A percentile compares a stretch with the other conserved stretches of the same genome.
These are phyloP conservation scores for Hippoglossus stenolepis DNA, from an alignment of 2,113 vertebrate genomes.

Conservation along the genomic window DNA sequence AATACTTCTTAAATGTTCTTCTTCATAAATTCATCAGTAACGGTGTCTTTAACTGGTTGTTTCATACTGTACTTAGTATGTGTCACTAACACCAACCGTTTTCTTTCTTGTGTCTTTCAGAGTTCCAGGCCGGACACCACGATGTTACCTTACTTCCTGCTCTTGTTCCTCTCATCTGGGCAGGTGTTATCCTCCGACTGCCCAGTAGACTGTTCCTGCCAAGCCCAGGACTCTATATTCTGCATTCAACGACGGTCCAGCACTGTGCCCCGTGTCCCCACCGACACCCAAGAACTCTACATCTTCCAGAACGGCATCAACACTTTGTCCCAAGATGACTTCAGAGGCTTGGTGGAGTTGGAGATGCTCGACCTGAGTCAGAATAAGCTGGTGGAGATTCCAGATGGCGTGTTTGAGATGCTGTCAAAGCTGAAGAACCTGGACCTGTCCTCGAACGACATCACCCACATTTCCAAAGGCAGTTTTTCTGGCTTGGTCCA, in stretches of 20 bases:
- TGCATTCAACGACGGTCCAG: conserved; percentile 68
- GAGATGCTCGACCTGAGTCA: conserved; percentile 90
- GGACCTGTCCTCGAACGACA: conserved; percentile 89
- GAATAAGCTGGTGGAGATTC: conserved; percentile 87
- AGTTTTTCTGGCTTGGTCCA: conserved; percentile 89
- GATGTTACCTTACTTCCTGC: conserved; percentile 66
- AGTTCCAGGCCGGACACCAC: conserved; percentile 32
- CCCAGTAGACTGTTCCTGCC: conserved; percentile 75
- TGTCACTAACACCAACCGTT: conserved; percentile 9
- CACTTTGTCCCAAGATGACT: conserved; percentile 81
- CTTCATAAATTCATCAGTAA: too few relatives aligned
- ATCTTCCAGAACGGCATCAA: conserved; percentile 89
- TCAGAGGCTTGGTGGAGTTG: conserved; percentile 81
- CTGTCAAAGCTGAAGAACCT: conserved; percentile 88
- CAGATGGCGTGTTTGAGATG: conserved; percentile 85
- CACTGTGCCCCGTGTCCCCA: conserved; percentile 84
- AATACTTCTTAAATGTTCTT: not conserved
- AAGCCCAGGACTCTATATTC: conserved; percentile 38
- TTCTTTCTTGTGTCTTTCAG: conserved; percentile 61
- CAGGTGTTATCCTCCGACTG: conserved; percentile 67
- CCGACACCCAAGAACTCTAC: conserved; percentile 83
- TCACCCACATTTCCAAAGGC: conserved; percentile 88
- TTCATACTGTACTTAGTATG: not conserved
- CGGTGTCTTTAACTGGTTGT: not conserved
- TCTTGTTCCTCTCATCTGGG: conserved; percentile 64